Evolutionary conservation across 2,113 vertebrate species (phyloP).

Genomic region (Rhabdomys dilectus): DNA sequence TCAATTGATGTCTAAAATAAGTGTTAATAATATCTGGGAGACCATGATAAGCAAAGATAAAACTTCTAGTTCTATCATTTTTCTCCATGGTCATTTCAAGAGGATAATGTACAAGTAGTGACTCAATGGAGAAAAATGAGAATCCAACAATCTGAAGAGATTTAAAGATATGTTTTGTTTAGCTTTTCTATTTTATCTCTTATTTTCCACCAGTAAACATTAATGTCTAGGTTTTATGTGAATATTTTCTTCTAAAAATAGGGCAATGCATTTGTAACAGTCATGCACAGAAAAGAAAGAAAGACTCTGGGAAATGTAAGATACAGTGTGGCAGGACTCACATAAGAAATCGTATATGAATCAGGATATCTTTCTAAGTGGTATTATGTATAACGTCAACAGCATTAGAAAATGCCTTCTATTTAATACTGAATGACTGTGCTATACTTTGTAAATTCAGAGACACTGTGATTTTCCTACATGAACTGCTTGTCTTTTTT

Average conservation of each 20-base stretch:
- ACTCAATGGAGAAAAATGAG: not conserved
- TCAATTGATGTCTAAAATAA: not conserved
- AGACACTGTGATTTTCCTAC: not conserved
- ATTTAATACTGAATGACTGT: not conserved
- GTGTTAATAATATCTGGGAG: not conserved
- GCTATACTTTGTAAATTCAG: not conserved
- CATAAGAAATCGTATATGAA: not conserved
- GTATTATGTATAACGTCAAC: not conserved
- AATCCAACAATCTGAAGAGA: not conserved
- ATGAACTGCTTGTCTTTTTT: not conserved
- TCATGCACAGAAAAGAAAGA: not conserved
- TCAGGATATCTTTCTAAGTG: not conserved
- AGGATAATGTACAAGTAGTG: not conserved
- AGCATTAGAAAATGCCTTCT: not conserved
- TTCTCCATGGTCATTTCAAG: not conserved
- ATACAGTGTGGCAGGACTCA: not conserved
- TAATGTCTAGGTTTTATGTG: slow-evolving; percentile 3
- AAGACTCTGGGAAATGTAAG: not conserved
- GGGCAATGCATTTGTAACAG: not conserved
- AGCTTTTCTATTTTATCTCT: not conserved
- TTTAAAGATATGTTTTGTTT: not conserved
- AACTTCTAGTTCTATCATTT: not conserved
- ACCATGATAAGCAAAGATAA: not conserved
- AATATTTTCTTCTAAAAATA: not conserved
- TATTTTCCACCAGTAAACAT: slow-evolving; percentile 26